Base-by-base conservation (phyloP, 2,797 vertebrate species). In the Pseudomugil gertrudae region DNA sequence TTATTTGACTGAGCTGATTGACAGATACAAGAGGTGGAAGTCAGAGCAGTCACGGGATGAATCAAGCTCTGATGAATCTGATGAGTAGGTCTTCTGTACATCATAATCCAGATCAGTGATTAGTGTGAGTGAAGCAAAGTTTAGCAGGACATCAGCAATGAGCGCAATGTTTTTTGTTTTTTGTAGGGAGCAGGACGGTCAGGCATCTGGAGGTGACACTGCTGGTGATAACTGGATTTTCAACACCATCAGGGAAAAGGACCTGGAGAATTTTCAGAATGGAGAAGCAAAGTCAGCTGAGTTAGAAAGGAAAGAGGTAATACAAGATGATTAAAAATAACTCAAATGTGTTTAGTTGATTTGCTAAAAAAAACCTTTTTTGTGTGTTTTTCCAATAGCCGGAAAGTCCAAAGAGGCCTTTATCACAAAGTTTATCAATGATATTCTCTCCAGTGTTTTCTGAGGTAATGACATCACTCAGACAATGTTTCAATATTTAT, bases 21-120 rank as follows among this genome's bases (percentile, higher is more conserved):
- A 99, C 85, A 88, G 94, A 83, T 97, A 98, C 92, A 99, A 97
- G 93, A 92, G 96, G 65, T 99, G 97, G 98, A 99, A 98, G 73
- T 90, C 96, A 0, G 95, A 98, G 75, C 95, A 97, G 92, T 94
- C 94, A 81, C 81, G 89, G 93, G 2, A 88, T 2, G 93, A 95
- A 79, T 98, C 96, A 70, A 96, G 96, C 89, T 98, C 97, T 0
- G 96, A 96, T 3, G 97, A 96, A 14, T 98, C 96, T 0, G 98
- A 99, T 24, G 94, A 91, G 98, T 99, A 89, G 90, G 97, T 92
- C 32, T 9, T 43, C 61, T 32, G 17, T 33, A 32, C 36, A 9
- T 60, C 40, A 13, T 19, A 48, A 13, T 2, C 23, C 27, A 29
- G 13, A 57, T 66, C 10, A 36, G 9, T 10, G 23, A 3, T 27